Evolutionary conservation across 2,888 invertebrate genomes (phyloP).

Genomic region (Pocota personata): DNA sequence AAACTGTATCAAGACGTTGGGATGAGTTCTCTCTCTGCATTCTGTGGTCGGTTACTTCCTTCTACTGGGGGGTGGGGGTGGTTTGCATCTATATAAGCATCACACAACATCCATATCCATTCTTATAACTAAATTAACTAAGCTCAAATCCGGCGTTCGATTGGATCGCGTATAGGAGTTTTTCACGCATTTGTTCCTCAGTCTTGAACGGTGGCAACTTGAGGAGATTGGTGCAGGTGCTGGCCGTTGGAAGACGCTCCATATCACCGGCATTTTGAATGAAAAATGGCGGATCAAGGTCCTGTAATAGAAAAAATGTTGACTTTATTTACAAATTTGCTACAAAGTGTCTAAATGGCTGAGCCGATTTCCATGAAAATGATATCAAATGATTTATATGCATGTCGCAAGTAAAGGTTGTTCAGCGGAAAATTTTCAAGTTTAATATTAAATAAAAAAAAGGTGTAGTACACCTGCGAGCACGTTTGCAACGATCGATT

Average conservation of each 20-base stretch:
- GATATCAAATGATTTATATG: no score
- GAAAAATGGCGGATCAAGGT: constrained; percentile 97
- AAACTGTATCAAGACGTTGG: constrained; percentile 47
- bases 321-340: no score
- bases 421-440: no score
- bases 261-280: constrained; percentile 96
- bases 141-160: constrained; percentile 98
- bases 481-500: no score
- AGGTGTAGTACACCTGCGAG: no score
- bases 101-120: constrained; percentile 56
- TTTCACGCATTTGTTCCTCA: constrained; percentile 90
- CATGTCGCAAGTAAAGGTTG: no score
- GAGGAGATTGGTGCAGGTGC: constrained; percentile 98
- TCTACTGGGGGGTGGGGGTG: not conserved
- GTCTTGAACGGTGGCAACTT: constrained; percentile 96
- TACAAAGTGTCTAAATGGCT: no score
- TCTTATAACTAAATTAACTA: constrained; percentile 85
- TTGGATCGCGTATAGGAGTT: constrained; percentile 96
- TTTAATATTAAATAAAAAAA: no score
- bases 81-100: constrained; percentile 40
- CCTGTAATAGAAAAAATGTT: constrained; percentile 84
- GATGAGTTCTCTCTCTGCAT: constrained; percentile 41
- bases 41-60: constrained; percentile 16
- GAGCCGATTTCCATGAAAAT: no score
- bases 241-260: constrained; percentile 97